Base-by-base conservation (phyloP, 2,113 vertebrate species). In the Cricetomys ansorgei region DNA sequence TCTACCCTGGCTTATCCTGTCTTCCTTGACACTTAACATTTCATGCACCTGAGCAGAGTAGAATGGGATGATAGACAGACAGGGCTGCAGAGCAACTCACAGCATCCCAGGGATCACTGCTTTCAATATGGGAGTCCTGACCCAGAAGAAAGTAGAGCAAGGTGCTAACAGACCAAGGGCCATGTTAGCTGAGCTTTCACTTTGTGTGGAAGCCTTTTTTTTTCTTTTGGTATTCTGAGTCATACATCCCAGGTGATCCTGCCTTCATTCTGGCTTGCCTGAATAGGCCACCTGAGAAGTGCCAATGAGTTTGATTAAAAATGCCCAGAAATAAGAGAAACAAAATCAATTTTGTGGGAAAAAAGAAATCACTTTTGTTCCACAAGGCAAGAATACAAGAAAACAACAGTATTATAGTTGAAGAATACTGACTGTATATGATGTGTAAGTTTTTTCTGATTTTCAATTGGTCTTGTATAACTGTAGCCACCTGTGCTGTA, bases 241-340 rank as follows among this genome's bases (percentile, higher is more conserved):
- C 55, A 29, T 37, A 40, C 80, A 43, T 55, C 3, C 3, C 80
- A 27, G 29, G 55, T 27, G 12, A 83, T 29, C 25, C 57, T 83
- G 29, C n/a, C 25, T 62, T 62, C 57, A 17, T 40, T 62, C 80
- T 10, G 23, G 25, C 25, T 40, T 62, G 57, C 3, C 37, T 29
- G 6, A 25, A 43, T 43, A 83, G 13, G 17, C 7, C 55, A 13
- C 40, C 40, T 70, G 57, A 43, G 34, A 75, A 84, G 29, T 23
- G 84, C 25, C 67, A 91, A 92, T 50, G 29, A 48, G n/a, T 37
- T 40, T 65, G 40, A 67, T 21, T 34, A 9, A 85, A 91, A 93
- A 89, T 37, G 69, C 13, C 48, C 10, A 91, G 0, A 80, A 64
- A 53, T 64, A 43, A 69, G 65, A 91, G 31, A 73, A 86, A 15